Base-by-base conservation (phyloP, 2,113 vertebrate genomes). In the Oceanodroma tethys region DNA sequence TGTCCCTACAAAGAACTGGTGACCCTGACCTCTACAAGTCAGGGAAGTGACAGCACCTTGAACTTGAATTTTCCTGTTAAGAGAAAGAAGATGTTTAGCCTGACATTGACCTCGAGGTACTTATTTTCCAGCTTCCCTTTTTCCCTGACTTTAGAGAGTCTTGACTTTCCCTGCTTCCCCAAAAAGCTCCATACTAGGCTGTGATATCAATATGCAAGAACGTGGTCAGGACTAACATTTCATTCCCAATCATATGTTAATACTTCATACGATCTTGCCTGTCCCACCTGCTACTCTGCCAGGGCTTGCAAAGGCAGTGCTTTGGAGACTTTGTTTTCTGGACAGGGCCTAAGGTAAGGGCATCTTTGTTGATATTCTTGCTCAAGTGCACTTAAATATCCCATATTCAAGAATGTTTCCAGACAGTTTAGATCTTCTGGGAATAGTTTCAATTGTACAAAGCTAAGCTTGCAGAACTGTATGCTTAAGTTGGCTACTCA, bases 31-130 rank as follows among this genome's bases (percentile, higher is more conserved):
- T 88, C 98, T 95, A 19, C 98, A 48, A 5, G 98, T 95, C 71
- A 99, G 98, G 21, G 99, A 99, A 7, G 98, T 99, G 88, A 99
- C 94, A 4, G 97, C 98, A 29, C 99, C 99, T 72, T 98, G 98
- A 90, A 99, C 96, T 85, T 98, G 97, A 53, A 98, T 97, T 76
- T 97, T 97, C 96, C 99, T 99, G 86, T 55, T 70, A 95, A 74
- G 66, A 91, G 38, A 96, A 94, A 82, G 71, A 66, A 81, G 87
- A 81, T 32, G 16, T 87, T 87, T 89, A 45, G 27, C 34, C 60
- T 82, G 62, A 72, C 4, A 16, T 20, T 63, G 56, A 60, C 32
- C 32, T 58, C 0, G 1, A 81, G 20, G 12, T 16, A 25, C 27
- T 60, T 48, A 48, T 52, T 73, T 83, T 42, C 59, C 22, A 17